A percentile compares a stretch with the other conserved stretches of the same genome.
Evolutionary conservation across 2,888 invertebrate genomes (phyloP).

Genomic region (Sturmia bella): DNA sequence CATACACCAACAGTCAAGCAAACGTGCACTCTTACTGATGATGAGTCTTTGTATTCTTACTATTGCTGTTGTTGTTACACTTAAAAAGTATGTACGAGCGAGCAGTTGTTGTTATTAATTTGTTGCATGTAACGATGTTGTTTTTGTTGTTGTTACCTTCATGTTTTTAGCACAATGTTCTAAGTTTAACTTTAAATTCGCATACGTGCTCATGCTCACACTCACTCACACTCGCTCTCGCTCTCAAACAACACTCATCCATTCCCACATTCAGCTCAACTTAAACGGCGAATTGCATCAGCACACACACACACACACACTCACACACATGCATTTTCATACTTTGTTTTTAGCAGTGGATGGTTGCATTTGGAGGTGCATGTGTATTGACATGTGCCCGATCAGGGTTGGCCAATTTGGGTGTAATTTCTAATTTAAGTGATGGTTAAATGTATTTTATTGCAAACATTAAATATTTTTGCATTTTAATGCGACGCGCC

Average conservation of each 20-base stretch:
- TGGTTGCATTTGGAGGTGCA: conserved; percentile 39
- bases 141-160: conserved; percentile 55
- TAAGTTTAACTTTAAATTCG: conserved; percentile 56
- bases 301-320: conserved; percentile 1
- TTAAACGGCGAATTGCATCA: conserved; percentile 19
- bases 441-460: conserved; percentile 24
- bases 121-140: conserved; percentile 1
- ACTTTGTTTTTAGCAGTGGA: conserved; percentile 11
- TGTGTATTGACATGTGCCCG: conserved; percentile 46
- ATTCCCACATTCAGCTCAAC: conserved; percentile 9
- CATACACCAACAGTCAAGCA: conserved; percentile 20
- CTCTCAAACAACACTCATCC: conserved; percentile 30
- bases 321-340: background rate
- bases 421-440: conserved; percentile 41
- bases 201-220: conserved; percentile 41
- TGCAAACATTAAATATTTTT: conserved; percentile 31
- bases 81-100: background rate
- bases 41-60: background rate
- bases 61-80: conserved; percentile 11
- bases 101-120: conserved; percentile 8
- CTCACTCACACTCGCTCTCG: conserved; percentile 3
- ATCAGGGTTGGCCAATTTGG: conserved; percentile 44
- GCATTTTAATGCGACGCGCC: conserved; percentile 27
- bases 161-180: conserved; percentile 65
- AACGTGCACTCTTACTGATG: conserved; percentile 22